Conservation (phyloP, 2,888 invertebrate species). For the Drosophila crucigera region DNA sequence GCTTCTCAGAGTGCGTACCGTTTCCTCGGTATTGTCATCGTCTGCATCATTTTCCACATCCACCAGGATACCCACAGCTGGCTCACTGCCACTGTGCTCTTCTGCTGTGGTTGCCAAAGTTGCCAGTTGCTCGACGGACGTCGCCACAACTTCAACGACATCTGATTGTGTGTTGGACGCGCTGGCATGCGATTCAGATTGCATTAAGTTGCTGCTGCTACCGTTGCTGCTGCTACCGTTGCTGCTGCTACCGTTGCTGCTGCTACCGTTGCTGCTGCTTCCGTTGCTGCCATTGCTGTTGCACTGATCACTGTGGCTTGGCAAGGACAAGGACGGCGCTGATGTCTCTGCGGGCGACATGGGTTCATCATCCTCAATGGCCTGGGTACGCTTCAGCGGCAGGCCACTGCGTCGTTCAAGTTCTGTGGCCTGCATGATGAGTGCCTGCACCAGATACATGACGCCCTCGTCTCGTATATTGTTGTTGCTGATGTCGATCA, state of each 20-base stretch:
- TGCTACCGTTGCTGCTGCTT: neutral
- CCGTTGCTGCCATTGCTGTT: neutral
- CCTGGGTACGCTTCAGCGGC: conserved; percentile 73
- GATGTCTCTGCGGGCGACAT: conserved; percentile 58
- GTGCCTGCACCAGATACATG: conserved; percentile 90
- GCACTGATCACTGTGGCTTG: neutral
- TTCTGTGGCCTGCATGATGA: conserved; percentile 88
- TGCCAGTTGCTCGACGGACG: conserved; percentile 11
- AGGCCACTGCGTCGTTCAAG: conserved; percentile 77
- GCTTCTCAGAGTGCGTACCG: conserved; percentile 75
- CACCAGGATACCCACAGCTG: conserved; percentile 45
- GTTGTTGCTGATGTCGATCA: conserved; percentile 92
- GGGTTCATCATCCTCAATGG: conserved; percentile 79
- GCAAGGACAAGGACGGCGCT: conserved; percentile 14
- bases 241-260: neutral
- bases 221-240: neutral
- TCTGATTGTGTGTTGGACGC: conserved; percentile 1
- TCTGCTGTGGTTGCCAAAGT: neutral
- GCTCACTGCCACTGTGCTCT: conserved; percentile 21
- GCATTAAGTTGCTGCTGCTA: conserved; percentile 3
- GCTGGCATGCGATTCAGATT: neutral
- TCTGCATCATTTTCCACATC: conserved; percentile 82
- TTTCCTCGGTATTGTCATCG: conserved; percentile 83
- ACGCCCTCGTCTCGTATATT: conserved; percentile 88
- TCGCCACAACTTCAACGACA: conserved; percentile 1